Base-by-base conservation (phyloP, 2,888 invertebrate species). In the Epirrita christyi region DNA sequence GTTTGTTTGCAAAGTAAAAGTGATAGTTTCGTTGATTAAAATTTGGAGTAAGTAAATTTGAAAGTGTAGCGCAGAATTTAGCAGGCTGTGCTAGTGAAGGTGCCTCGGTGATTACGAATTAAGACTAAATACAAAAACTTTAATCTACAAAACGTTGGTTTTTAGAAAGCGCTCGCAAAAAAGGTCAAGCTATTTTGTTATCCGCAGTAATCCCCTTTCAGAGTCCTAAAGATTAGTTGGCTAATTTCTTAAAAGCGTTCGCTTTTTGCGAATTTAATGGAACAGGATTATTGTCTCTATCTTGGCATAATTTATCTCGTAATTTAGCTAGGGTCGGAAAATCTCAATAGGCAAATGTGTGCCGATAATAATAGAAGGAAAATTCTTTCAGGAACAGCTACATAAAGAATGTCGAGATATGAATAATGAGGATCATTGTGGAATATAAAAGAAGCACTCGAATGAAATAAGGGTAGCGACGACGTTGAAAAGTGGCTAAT, bases 171-270 rank as follows among this genome's bases (percentile, higher is more conserved):
- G 21, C n/a, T 27, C 11, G 10, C 8, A 43, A 44, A 51, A 71
- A 75, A 76, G 71, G 73, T 77, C 74, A 78, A 71, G 69, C 66
- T 71, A 63, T 61, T 67, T 66, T 63, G 58, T 51, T 57, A 57
- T 64, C 47, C 66, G 56, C 67, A 59, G 71, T 81, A 83, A 83
- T 79, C 80, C 73, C 67, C 74, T 78, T 76, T 76, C 74, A 80
- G 71, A 69, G 71, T 71, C 68, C 69, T 71, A 66, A 21, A 81
- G 85, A 86, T 86, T 85, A 86, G 81, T 78, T 72, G 60, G 78
- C 84, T 85, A 86, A 86, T 87, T 85, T 86, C 83, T 83, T 86
- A 82, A 88, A 87, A 86, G 86, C 86, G 75, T 83, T 83, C 80
- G 75, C 79, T 81, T 83, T 81, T 82, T 79, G 71, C 72, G 78